Percentiles rank a stretch among this genome's conserved stretches.
phyloP scores from a whole-genome alignment of 2,797 vertebrate species.

The Periophthalmus magnuspinnatus region DNA sequence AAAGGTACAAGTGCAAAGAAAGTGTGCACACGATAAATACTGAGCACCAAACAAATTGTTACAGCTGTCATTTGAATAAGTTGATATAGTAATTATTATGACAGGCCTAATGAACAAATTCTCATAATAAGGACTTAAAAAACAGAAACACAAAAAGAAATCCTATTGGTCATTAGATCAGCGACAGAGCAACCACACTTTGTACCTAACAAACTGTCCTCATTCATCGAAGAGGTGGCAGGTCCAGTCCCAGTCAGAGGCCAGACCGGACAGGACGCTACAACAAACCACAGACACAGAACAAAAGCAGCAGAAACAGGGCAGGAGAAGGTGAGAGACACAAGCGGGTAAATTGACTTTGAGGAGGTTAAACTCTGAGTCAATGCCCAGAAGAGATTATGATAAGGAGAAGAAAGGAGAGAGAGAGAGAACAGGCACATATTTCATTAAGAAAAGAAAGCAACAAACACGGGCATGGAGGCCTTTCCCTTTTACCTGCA shows the following conservation, averaged over 20 bases:
- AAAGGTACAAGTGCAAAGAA: too few relatives aligned
- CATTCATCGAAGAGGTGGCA: slow-evolving; percentile 8
- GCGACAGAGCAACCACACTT: slow-evolving; percentile 15
- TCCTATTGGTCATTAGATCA: background rate
- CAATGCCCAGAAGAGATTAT: slow-evolving; percentile 70
- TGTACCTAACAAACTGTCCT: slow-evolving; percentile 5
- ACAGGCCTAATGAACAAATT: too few relatives aligned
- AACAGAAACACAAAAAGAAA: background rate
- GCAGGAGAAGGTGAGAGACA: slow-evolving; percentile 36
- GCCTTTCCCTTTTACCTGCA: slow-evolving; percentile 33
- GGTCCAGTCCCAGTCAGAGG: slow-evolving; percentile 28
- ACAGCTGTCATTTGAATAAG: too few relatives aligned
- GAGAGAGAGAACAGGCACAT: slow-evolving; percentile 60
- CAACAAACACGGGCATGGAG: slow-evolving; percentile 24
- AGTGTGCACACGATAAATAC: too few relatives aligned
- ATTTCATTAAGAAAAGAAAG: slow-evolving; percentile 68
- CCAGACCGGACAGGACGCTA: slow-evolving; percentile 13
- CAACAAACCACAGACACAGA: slow-evolving; percentile 25
- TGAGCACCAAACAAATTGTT: too few relatives aligned
- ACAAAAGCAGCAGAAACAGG: slow-evolving; percentile 28
- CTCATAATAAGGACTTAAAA: too few relatives aligned
- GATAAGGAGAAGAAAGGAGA: slow-evolving; percentile 62
- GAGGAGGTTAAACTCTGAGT: slow-evolving; percentile 70
- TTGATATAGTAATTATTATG: too few relatives aligned
- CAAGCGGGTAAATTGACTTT: slow-evolving; percentile 69